Evolutionary conservation across 53 echinoderm and acorn worm species (phyloP).

Genomic region (Antedon mediterranea): DNA sequence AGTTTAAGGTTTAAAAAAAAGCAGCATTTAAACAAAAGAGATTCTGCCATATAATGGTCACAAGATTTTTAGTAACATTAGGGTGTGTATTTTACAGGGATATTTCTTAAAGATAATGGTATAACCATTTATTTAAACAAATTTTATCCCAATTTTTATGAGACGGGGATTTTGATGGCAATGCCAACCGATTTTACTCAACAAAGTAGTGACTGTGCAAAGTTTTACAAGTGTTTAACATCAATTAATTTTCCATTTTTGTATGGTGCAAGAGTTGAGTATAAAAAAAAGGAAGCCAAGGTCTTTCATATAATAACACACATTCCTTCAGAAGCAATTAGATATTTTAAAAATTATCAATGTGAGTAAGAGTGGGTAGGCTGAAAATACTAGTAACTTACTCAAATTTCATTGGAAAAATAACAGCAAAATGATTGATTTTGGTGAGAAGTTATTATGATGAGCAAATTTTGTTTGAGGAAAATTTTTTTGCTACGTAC

Average conservation of each 20-base stretch:
- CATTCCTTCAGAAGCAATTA: neutral
- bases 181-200: neutral
- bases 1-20: neutral
- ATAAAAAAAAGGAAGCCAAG: neutral
- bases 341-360: neutral
- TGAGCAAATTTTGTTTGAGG: neutral
- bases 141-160: neutral
- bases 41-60: neutral
- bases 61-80: neutral
- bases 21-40: neutral
- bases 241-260: neutral
- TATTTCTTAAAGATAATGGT: neutral
- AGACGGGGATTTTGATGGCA: neutral
- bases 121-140: neutral
- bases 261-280: neutral
- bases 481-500: neutral
- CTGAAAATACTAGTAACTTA: neutral
- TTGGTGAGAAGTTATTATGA: neutral
- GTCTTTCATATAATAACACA: conserved; percentile 1
- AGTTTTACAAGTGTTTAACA: neutral
- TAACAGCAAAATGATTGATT: neutral
- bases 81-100: neutral
- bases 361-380: neutral
- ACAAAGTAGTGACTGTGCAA: neutral
- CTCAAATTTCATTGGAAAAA: neutral